Conservation (phyloP, 2,888 invertebrate genomes). For the Saturnia japonica region DNA sequence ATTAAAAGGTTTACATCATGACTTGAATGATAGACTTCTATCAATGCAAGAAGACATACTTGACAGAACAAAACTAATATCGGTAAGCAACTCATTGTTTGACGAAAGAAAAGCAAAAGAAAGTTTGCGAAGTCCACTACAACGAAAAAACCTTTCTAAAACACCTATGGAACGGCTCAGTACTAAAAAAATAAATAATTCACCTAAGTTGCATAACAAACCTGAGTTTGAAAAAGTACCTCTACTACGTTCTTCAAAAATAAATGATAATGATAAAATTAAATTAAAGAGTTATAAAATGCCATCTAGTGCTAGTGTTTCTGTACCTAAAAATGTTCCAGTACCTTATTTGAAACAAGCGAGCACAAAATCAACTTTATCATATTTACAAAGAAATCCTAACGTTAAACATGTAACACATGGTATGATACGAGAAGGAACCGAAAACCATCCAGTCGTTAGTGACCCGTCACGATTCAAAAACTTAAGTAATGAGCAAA, state of each 20-base stretch:
- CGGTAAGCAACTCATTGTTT: conserved; percentile 23
- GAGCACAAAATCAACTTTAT: conserved; percentile 26
- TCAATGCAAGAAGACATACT: conserved; percentile 51
- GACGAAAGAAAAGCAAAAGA: conserved; percentile 9
- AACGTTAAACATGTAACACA: conserved; percentile 26
- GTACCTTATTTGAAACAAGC: conserved; percentile 36
- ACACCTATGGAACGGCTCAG: not conserved
- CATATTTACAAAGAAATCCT: conserved; percentile 26
- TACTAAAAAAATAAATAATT: not conserved
- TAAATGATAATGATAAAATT: conserved; percentile 1
- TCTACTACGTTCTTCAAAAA: not conserved
- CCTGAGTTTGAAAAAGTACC: conserved; percentile 2
- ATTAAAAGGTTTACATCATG: conserved; percentile 56
- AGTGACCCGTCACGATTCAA: conserved; percentile 14
- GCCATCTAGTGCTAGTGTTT: conserved; percentile 44
- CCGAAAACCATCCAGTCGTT: conserved; percentile 21
- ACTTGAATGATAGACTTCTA: conserved; percentile 60
- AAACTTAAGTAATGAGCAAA: conserved; percentile 28
- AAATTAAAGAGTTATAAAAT: conserved; percentile 33
- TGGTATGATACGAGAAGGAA: conserved; percentile 16
- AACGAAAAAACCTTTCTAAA: not conserved
- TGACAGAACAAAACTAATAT: conserved; percentile 41
- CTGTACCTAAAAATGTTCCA: conserved; percentile 39
- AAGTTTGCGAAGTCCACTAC: conserved; percentile 10
- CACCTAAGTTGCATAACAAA: not conserved